Base-by-base conservation (phyloP, 2,113 vertebrate genomes). In the Oxyruncus cristatus region DNA sequence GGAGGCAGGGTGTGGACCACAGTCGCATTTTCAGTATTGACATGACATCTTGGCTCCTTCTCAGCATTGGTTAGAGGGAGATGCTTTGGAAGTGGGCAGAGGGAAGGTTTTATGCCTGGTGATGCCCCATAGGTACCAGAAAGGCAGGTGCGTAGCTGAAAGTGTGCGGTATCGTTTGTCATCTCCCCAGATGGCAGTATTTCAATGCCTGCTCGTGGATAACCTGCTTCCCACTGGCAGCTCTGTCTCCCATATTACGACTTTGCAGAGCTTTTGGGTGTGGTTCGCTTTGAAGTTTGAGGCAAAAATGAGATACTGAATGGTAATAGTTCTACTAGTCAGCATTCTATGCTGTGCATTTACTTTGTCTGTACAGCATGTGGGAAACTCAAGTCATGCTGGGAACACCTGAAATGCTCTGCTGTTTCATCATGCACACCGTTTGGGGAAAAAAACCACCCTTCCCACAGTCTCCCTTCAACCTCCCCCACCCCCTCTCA, bases 161-260 rank as follows among this genome's bases (percentile, higher is more conserved):
- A 66, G 50, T 1, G 0, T 71, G 37, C 0, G 2, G 46, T 61
- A 33, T 50, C 6, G 0, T 62, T 88, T 76, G 62, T 24, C 14
- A 22, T 94, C 82, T 39, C 20, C 42, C 21, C 0, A 0, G 63
- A 50, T 0, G 2, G 11, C 3, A 22, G 11, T 35, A 47, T 94
- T 90, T 92, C 77, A 92, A 89, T 83, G 23, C 42, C 39, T 88
- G 33, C 37, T 85, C 1, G 1, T 85, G 37, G 24, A 55, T 74
- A 67, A 77, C 46, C 53, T 79, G 53, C 71, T 88, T 93, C 78
- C 42, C 30, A 1, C 71, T 66, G 74, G 63, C 3, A 13, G 53
- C 59, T 92, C 41, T 0, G 0, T 73, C 50, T 80, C 44, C 39
- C 0, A 0, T 39, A 13, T 89, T 85, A 65, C 0, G 1, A 44